These are phyloP conservation scores for Noctua pronuba DNA, from an alignment of 2,888 invertebrate species.

Conservation along the genomic window DNA sequence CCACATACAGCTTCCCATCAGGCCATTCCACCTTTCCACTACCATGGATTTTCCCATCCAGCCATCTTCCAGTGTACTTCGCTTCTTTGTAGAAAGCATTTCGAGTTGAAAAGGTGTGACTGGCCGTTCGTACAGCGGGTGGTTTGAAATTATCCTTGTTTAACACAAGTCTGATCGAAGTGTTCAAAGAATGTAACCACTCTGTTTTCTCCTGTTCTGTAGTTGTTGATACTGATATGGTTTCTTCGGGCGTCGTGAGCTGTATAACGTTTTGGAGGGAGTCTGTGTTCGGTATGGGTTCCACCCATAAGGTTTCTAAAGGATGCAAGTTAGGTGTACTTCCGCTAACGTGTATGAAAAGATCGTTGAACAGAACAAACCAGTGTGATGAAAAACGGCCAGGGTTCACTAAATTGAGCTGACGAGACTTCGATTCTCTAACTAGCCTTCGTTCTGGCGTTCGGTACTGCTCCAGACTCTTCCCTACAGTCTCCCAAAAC, in stretches of 20 bases:
- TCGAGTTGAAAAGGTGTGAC: constrained; percentile 93
- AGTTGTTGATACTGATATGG: constrained; percentile 92
- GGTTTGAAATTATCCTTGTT: constrained; percentile 92
- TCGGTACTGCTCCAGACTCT: constrained; percentile 91
- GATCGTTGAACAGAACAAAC: constrained; percentile 95
- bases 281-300: constrained; percentile 92
- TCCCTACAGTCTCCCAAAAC: constrained; percentile 94
- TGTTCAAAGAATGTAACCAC: constrained; percentile 94
- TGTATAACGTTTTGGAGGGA: constrained; percentile 92
- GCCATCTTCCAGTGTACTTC: constrained; percentile 95
- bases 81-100: constrained; percentile 94
- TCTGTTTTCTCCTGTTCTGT: constrained; percentile 93
- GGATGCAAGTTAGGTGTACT: constrained; percentile 92
- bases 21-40: constrained; percentile 95
- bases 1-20: constrained; percentile 95
- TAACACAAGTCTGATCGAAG: constrained; percentile 92
- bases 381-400: constrained; percentile 94
- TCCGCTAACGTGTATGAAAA: constrained; percentile 94
- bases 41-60: constrained; percentile 95
- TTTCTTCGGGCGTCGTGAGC: constrained; percentile 95
- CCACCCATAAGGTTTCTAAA: constrained; percentile 95
- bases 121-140: constrained; percentile 93
- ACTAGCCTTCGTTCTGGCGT: constrained; percentile 93
- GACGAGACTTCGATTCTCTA: constrained; percentile 93
- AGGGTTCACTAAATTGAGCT: constrained; percentile 92